Conservation (phyloP, 2,888 invertebrate genomes). For the Leptinotarsa juncta region DNA sequence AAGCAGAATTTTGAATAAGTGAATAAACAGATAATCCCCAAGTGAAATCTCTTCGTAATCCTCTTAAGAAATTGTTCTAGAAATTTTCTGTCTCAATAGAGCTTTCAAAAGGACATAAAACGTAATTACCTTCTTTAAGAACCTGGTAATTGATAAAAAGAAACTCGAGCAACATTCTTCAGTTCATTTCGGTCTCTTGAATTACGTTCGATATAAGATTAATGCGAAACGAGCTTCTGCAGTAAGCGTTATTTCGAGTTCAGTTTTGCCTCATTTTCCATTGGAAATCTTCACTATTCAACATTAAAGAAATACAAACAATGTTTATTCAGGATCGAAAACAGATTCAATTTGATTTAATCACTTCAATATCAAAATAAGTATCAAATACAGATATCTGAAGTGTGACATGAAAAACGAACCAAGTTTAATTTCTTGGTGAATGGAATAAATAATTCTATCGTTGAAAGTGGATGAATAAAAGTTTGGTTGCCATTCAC, state of each 20-base stretch:
- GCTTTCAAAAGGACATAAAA: conserved; percentile 14
- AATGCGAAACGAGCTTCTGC: conserved; percentile 4
- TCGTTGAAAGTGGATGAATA: too few species aligned
- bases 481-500: too few species aligned
- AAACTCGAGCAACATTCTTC: conserved; percentile 3
- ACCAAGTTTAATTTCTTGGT: too few species aligned
- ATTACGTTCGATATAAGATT: conserved; percentile 8
- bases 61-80: not conserved
- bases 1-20: not conserved
- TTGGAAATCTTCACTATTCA: not conserved
- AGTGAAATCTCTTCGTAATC: not conserved
- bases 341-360: too few species aligned
- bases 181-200: conserved; percentile 8
- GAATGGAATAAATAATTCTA: too few species aligned
- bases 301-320: not conserved
- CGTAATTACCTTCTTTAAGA: conserved; percentile 15
- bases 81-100: conserved; percentile 7
- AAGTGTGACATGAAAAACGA: too few species aligned
- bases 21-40: conserved; percentile 7
- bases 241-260: not conserved
- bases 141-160: conserved; percentile 18
- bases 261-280: not conserved
- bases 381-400: too few species aligned
- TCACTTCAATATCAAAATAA: too few species aligned
- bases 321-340: too few species aligned